Evolutionary conservation across 2,888 invertebrate species (phyloP).

Genomic region (Catocala nupta): DNA sequence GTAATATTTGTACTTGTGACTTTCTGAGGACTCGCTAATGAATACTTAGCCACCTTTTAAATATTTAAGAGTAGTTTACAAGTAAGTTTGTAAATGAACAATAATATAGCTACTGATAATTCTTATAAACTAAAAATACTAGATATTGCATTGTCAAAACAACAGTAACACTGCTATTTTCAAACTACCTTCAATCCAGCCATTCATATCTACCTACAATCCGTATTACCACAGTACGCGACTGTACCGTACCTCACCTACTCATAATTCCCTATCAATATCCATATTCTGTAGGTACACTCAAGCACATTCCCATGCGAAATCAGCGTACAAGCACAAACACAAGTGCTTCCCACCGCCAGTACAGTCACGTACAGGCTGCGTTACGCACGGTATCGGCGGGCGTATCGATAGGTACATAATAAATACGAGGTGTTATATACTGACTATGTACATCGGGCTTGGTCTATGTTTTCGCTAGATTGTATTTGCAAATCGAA

Average conservation of each 20-base stretch:
- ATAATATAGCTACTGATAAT: too few relatives aligned
- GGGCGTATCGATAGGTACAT: constrained; percentile 39
- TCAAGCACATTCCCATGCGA: constrained; percentile 29
- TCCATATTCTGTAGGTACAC: constrained; percentile 15
- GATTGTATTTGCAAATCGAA: constrained; percentile 16
- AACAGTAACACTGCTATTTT: too few relatives aligned
- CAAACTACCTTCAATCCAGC: too few relatives aligned
- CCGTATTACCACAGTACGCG: not conserved
- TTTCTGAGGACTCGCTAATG: too few relatives aligned
- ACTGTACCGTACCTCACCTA: not conserved
- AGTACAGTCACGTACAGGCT: constrained; percentile 49
- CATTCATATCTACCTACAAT: too few relatives aligned
- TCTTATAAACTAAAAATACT: too few relatives aligned
- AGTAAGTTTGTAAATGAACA: too few relatives aligned
- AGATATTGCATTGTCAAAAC: too few relatives aligned
- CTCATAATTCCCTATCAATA: constrained; percentile 20
- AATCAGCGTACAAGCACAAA: constrained; percentile 46
- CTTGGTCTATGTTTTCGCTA: constrained; percentile 30
- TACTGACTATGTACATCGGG: constrained; percentile 17
- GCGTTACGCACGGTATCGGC: constrained; percentile 41
- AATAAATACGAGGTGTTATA: constrained; percentile 39
- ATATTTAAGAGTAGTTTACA: too few relatives aligned
- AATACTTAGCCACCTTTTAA: too few relatives aligned
- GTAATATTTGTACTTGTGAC: too few relatives aligned
- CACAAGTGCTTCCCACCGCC: constrained; percentile 35